Base-by-base conservation (phyloP, 2,113 vertebrate species). In the Chaetorhynchus papuensis region DNA sequence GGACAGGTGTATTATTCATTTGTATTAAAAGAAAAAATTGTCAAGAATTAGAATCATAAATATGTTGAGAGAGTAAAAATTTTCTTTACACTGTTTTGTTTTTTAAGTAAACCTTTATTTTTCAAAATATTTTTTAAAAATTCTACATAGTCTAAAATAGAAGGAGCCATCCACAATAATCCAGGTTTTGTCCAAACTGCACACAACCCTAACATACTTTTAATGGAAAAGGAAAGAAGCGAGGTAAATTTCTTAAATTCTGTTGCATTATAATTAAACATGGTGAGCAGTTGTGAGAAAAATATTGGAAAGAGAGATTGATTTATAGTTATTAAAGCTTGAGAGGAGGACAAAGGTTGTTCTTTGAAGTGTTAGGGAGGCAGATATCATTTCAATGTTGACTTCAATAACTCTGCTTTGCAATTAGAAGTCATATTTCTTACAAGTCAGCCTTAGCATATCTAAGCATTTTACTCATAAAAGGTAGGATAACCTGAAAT, bases 311-410 rank as follows among this genome's bases (percentile, higher is more conserved):
- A 87, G 45, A 69, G 2, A 22, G 47, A 61, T 13, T 89, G 80
- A 95, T 95, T 97, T 96, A 94, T 49, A 93, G 44, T 18, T 69
- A 83, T 12, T 88, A 91, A 84, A 68, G 49, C 74, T 45, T 91
- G 33, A 94, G 74, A 82, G 42, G 53, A 80, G 50, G 35, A 91
- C 60, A 96, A 96, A 96, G 33, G 22, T n/a, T 95, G 94, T 71
- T 76, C 83, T 97, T 95, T 96, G 88, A 97, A 94, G 84, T 89
- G 23, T 87, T 39, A 79, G 49, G 53, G 91, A 95, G 20, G 20
- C 81, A 96, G 57, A 35, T 93, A 70, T 70, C 85, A 83, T 66
- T 79, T 81, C 30, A 65, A 10, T 10, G 6, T 15, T 76, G 63
- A 78, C 70, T 92, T 84, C 30, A 37, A 1, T 44, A 91, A 85